Conservation (phyloP, 2,797 vertebrate genomes). For the Pantherophis alleghaniensis region DNA sequence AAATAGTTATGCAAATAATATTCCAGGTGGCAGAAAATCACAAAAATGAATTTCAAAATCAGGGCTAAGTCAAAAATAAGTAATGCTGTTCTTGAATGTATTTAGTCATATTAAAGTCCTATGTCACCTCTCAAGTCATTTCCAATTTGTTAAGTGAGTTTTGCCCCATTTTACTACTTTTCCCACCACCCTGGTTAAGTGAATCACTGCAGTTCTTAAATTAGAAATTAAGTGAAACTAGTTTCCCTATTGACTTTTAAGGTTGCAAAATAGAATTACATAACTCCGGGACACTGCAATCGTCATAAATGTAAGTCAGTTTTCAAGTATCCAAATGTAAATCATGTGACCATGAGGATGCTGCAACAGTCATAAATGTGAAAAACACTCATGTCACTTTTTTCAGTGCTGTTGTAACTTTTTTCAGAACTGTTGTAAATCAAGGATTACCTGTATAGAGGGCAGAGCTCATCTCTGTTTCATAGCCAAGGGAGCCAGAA, state of each 20-base stretch:
- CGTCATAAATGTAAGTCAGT: not conserved
- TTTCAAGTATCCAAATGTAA: not conserved
- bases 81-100: not conserved
- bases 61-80: not conserved
- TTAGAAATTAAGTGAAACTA: not conserved
- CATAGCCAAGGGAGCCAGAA: not conserved
- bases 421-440: not conserved
- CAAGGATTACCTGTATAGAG: not conserved
- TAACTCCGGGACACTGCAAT: not conserved
- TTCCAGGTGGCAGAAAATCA: not conserved
- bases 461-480: too few species aligned
- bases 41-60: not conserved
- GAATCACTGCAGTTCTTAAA: not conserved
- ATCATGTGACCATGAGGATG: not conserved
- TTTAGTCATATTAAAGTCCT: not conserved
- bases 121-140: not conserved
- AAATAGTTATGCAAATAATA: not conserved
- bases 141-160: not conserved
- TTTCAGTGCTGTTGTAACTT: not conserved
- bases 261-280: not conserved
- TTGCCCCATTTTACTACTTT: not conserved
- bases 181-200: not conserved
- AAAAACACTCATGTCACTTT: not conserved
- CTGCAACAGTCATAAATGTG: not conserved
- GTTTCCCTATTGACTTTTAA: not conserved